Base-by-base conservation (phyloP, 2,888 invertebrate genomes). In the Chloromyia formosa region DNA sequence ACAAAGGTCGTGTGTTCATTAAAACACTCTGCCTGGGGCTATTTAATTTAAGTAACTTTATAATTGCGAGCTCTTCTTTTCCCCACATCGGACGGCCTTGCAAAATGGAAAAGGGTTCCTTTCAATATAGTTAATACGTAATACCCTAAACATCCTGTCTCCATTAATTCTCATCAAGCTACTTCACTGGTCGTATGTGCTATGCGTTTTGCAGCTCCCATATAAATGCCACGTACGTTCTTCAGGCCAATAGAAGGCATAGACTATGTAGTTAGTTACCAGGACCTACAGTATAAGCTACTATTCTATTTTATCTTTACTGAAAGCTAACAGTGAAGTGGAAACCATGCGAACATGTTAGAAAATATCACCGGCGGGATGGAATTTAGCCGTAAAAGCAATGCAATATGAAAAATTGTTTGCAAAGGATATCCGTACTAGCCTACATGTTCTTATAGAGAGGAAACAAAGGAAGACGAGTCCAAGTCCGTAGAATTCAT, bases 21-120 rank as follows among this genome's bases (percentile, higher is more conserved):
- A 4, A 35, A 35, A 35, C 27, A 7, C 49, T 49, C 10, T 10
- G 49, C 49, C 49, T n/a, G 49, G 14, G 49, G 49, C 12, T 49
- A 49, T 49, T 49, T 49, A 49, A 49, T n/a, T 49, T 49, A n/a
- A 49, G 49, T 49, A 49, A 49, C 49, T 49, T 49, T n/a, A n/a
- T 49, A 49, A 49, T 49, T 49, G 49, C 10, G 5, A n/a, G 27
- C 2, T 35, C 16, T 49, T 49, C 49, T 49, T 49, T 49, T 49
- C 12, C 12, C 12, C 49, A 49, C 49, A n/a, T 49, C 16, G 16
- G 49, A 12, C 49, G 16, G 16, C 14, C 16, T 49, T 12, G 49
- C 3, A 3, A 3, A 49, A 49, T 12, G 4, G 27, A 49, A 49
- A 49, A 12, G 49, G 10, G 27, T 3, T 49, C 49, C 16, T 49